Base-by-base conservation (phyloP, 2,113 vertebrate genomes). In the Misgurnus anguillicaudatus region DNA sequence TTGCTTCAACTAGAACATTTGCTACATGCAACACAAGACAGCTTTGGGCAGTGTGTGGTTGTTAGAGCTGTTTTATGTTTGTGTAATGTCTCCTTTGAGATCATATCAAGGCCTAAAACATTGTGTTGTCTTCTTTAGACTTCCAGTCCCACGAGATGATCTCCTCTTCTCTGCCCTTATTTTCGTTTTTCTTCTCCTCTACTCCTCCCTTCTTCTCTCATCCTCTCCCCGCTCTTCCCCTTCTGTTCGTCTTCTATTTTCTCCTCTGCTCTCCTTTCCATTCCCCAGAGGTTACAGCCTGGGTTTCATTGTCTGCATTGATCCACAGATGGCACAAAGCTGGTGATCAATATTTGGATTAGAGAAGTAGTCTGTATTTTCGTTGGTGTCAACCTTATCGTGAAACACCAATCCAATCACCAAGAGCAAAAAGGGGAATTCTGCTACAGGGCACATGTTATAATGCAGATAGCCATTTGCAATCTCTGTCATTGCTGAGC, bases 251-350 rank as follows among this genome's bases (percentile, higher is more conserved):
- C 9, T 3, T 5, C 65, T 67, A 17, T 53, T 48, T 47, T 58
- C 42, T 47, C 38, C 48, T 8, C 67, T 66, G 10, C 13, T 62
- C 60, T 53, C 48, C 60, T 45, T 11, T 24, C 16, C 36, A 75
- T 42, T 89, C 86, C 82, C 83, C 74, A 21, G 83, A 79, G 89
- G 82, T 77, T 82, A 65, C 78, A 66, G 83, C 24, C 83, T 81
- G 81, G 79, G 85, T 88, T 90, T 82, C 88, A 81, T 91, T 91
- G 90, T 87, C 64, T 72, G 41, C 86, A 89, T 81, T 11, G 90
- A 92, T 91, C 83, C 48, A 0, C 77, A 70, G 79, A 87, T 69
- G 55, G 81, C 53, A 6, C 2, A 58, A 48, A 66, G 82, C 53
- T 68, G 10, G 67, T 77, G 86, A 91, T 91, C 89, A 71, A 88